phyloP scores from a whole-genome alignment of 2,113 vertebrate genomes.

The Petromus typicus region DNA sequence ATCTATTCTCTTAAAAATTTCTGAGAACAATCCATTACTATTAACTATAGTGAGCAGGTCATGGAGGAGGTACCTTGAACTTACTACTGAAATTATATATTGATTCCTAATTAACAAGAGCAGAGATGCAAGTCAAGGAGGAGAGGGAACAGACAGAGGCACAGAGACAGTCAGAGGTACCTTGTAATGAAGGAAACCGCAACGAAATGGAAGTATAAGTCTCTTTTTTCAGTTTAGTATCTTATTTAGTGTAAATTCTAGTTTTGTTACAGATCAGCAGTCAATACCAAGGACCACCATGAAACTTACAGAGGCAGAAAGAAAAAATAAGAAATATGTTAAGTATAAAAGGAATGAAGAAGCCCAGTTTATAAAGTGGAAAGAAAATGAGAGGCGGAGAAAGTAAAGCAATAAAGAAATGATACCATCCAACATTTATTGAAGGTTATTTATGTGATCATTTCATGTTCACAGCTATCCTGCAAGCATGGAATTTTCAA shows the following conservation, averaged over 20 bases:
- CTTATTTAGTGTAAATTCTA: neutral
- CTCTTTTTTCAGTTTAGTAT: neutral
- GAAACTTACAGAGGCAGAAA: neutral
- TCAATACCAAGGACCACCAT: neutral
- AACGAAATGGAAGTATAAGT: neutral
- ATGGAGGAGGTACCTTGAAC: neutral
- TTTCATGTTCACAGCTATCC: neutral
- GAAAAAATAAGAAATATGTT: neutral
- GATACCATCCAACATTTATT: neutral
- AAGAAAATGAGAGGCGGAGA: neutral
- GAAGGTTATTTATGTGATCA: neutral
- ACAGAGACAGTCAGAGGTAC: neutral
- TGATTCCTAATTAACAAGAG: neutral
- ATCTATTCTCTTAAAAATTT: neutral
- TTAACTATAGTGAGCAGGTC: neutral
- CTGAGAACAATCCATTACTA: neutral
- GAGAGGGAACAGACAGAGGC: neutral
- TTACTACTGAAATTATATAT: neutral
- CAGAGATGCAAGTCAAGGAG: fast-evolving
- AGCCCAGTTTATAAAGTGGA: neutral
- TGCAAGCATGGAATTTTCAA: neutral
- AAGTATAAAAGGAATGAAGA: neutral
- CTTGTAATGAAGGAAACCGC: neutral
- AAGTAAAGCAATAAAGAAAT: neutral
- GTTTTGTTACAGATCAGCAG: neutral